Evolutionary conservation across 1,140 invertebrate genomes (phyloP), one percentile per base, ranked within the genome.

Genomic region (Bombus pascuorum): DNA sequence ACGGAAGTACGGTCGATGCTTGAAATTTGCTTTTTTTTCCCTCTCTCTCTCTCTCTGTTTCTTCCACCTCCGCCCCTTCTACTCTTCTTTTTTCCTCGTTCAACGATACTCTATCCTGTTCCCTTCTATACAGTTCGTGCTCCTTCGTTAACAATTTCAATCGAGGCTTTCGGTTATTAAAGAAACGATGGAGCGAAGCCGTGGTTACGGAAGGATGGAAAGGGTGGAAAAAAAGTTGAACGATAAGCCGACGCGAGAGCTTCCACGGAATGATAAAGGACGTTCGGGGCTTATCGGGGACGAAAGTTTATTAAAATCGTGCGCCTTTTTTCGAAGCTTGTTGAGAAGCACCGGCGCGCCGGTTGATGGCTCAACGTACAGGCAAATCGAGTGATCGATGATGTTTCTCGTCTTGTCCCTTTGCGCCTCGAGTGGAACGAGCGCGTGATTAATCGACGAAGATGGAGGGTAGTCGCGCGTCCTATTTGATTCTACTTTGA

Each of bases 1-100:
- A 80, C 88, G 88, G 89, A 89, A 89, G 77, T 89, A 83, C 88
- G 86, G 86, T 90, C 89, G 89, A 90, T 90, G 89, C 88, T 89
- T 89, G 83, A 84, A 84, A 80, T 79, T 84, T 80, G 53, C 37
- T 84, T 84, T 80, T 78, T 47, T 47, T 18, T 9, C 44, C 42
- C 15, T 34, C 44, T 57, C 25, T 18, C 34, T 39, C 57, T 34
- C 39, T n/a, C 62, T 39, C 39, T 70, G 1, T 18, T 42, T 65
- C 42, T 25, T 15, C 57, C 57, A 32, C 8, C 25, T 47, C 34
- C 15, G 10, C 39, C 3, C 3, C 42, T 10, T 44, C 18, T n/a
- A 3, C 32, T 42, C 10, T n/a, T 22, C n/a, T 78, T 79, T 39
- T 32, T 9, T n/a, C 25, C 13, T 25, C 32, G 18, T 42, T 59